Base-by-base conservation (phyloP, 2,113 vertebrate genomes). In the Hippolais icterina region DNA sequence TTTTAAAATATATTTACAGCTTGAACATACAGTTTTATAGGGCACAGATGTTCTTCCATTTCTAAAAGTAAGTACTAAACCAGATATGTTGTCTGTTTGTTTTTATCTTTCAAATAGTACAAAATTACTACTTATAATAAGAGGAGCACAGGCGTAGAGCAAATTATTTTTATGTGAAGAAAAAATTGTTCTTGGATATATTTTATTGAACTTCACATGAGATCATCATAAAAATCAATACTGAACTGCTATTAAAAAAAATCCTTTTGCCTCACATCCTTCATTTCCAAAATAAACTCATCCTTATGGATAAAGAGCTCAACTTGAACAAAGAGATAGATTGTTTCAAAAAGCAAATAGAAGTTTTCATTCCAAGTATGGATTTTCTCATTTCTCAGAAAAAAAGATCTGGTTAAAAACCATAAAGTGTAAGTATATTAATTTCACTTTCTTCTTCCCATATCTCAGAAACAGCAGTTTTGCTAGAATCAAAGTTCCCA, bases 371-470 rank as follows among this genome's bases (percentile, higher is more conserved):
- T 89, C 65, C 11, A 68, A 35, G 12, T 64, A 93, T 82, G 27
- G 74, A 79, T 94, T 94, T 96, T 78, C 28, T 87, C 15, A 44
- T 60, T 57, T 75, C 17, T 83, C 15, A 44, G 44, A 87, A 85
- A 18, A 91, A 78, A 84, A 54, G 1, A 16, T 53, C 79, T 65
- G n/a, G 0, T 2, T 72, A 37, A 68, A 90, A 71, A 29, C 1
- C 23, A 35, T 22, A 17, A 31, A 66, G 13, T 41, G 15, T 10
- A 54, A 18, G 12, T 82, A 39, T 14, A 50, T 60, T 84, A 71
- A 78, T 63, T 82, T 75, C 5, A 59, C 7, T 50, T 83, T 92
- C 19, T 59, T 70, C 24, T 56, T 89, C 75, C 27, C 15, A 17
- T 42, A 47, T 52, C 25, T 6, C 2, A 85, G 86, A 88, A 46